Evolutionary conservation across 2,113 vertebrate genomes (phyloP).

Genomic region (Cariama cristata): DNA sequence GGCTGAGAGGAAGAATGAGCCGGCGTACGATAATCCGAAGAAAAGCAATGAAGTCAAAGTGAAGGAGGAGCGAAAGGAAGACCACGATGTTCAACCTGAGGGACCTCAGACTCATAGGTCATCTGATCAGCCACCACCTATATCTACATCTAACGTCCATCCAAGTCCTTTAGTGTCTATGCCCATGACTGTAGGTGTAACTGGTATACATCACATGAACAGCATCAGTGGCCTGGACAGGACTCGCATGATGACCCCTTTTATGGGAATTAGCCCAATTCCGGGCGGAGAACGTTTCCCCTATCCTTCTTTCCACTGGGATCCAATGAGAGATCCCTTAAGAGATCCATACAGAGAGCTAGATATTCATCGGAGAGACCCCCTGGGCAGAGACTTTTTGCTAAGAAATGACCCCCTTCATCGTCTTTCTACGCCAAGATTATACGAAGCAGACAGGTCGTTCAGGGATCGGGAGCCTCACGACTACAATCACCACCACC

Average conservation of each 20-base stretch:
- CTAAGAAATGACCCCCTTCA: conserved; percentile 91
- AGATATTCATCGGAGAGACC: conserved; percentile 87
- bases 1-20: conserved; percentile 87
- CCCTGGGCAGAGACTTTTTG: conserved; percentile 87
- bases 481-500: conserved; percentile 90
- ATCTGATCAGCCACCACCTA: conserved; percentile 77
- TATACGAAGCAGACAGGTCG: conserved; percentile 91
- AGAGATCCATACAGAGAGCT: conserved; percentile 92
- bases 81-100: conserved; percentile 86
- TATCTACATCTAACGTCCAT: conserved; percentile 80
- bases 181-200: conserved; percentile 89
- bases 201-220: conserved; percentile 92
- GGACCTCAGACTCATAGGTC: conserved; percentile 79
- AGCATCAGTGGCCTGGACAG: conserved; percentile 90
- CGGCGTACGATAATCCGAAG: conserved; percentile 86
- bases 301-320: conserved; percentile 96
- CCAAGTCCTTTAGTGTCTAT: conserved; percentile 84
- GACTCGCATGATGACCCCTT: conserved; percentile 96
- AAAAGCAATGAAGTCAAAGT: conserved; percentile 92
- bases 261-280: conserved; percentile 96
- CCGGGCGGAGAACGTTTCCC: conserved; percentile 94
- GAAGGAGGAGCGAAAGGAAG: conserved; percentile 96
- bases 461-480: conserved; percentile 94
- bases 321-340: conserved; percentile 90
- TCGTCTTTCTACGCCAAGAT: conserved; percentile 84